These are phyloP conservation scores for Thermophis baileyi DNA, from an alignment of 2,113 vertebrate genomes.

Conservation along the genomic window DNA sequence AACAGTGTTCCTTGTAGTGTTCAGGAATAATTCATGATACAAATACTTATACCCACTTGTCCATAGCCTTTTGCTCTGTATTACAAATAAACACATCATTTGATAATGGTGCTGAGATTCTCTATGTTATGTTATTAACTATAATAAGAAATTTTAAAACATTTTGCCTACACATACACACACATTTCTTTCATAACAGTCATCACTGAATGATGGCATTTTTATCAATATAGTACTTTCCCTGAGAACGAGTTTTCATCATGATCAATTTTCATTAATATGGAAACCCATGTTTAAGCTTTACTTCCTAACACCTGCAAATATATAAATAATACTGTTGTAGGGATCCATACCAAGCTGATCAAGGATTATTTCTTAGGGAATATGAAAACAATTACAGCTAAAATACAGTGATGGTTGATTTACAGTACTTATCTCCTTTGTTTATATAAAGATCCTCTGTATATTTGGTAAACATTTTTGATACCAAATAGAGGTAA, in stretches of 20 bases:
- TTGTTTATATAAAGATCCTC: not conserved
- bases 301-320: not conserved
- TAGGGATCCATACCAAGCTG: not conserved
- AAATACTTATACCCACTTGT: not conserved
- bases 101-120: not conserved
- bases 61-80: not conserved
- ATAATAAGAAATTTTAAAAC: not conserved
- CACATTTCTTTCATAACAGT: not conserved
- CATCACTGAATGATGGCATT: not conserved
- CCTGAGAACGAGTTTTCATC: not conserved
- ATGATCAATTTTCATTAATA: not conserved
- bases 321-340: not conserved
- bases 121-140: not conserved
- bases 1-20: conserved; percentile 15
- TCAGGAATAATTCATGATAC: not conserved
- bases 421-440: not conserved
- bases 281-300: not conserved
- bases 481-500: not conserved
- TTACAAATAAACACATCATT: not conserved
- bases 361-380: not conserved
- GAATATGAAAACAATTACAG: not conserved
- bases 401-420: not conserved
- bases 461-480: not conserved
- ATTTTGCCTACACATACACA: not conserved
- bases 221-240: conserved; percentile 5